Conservation (phyloP, 2,888 invertebrate genomes). For the Oxytorus armatus region DNA sequence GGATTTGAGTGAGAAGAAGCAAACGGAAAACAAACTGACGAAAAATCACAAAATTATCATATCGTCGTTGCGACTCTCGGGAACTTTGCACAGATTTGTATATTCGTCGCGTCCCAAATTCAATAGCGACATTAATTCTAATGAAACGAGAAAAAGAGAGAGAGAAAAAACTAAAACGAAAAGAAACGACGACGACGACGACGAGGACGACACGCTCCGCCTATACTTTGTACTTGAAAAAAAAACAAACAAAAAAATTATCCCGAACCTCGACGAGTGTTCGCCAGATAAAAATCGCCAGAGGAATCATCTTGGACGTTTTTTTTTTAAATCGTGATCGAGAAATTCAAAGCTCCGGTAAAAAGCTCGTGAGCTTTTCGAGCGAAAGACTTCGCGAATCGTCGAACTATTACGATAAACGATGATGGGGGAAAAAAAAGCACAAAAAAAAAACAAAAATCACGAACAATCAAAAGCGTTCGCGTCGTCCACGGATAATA, state of each 20-base stretch:
- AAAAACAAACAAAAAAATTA: no score
- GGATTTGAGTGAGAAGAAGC: conserved; percentile 11
- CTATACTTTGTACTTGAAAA: conserved; percentile 43
- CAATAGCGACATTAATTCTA: conserved; percentile 65
- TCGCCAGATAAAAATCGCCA: conserved; percentile 33
- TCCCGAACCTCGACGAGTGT: conserved; percentile 47
- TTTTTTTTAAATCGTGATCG: not conserved
- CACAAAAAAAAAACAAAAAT: conserved; percentile 47
- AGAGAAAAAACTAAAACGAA: conserved; percentile 19
- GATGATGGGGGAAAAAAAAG: conserved; percentile 30
- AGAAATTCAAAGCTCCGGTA: conserved; percentile 35
- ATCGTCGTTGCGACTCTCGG: conserved; percentile 66
- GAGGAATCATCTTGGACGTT: conserved; percentile 3
- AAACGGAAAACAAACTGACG: conserved; percentile 18
- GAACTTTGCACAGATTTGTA: conserved; percentile 52
- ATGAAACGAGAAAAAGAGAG: conserved; percentile 40
- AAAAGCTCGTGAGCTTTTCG: conserved; percentile 34
- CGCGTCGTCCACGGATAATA: conserved; percentile 70
- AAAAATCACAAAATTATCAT: conserved; percentile 58
- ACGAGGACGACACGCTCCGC: conserved; percentile 61
- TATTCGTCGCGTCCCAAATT: conserved; percentile 60
- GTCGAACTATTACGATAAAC: conserved; percentile 56
- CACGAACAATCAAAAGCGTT: conserved; percentile 53
- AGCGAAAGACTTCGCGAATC: conserved; percentile 56
- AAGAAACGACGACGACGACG: conserved; percentile 46